Base-by-base conservation (phyloP, 2,797 vertebrate species). In the Philypnodon macrostomus region DNA sequence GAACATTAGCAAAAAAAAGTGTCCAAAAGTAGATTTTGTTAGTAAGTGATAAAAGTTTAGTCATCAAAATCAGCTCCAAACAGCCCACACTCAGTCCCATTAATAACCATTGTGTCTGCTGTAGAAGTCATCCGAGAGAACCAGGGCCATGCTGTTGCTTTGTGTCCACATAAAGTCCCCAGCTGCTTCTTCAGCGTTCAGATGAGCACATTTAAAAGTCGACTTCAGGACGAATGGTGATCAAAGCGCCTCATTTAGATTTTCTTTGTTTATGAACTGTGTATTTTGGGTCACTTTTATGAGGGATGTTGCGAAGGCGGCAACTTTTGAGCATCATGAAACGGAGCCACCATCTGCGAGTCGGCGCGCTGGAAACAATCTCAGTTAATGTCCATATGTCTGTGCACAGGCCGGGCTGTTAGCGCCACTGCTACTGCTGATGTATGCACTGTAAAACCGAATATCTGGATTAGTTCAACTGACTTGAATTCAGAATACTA, bases 331-430 rank as follows among this genome's bases (percentile, higher is more conserved):
- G 67, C 57, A 30, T 72, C 62, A 57, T 75, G 72, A 79, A 84
- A 76, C 29, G 10, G 14, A 33, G 48, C 44, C 70, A 76, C 79
- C 86, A 87, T 87, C 86, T 89, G 85, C 54, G 73, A 58, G 33
- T 30, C 45, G 58, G 67, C 12, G 50, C 31, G 64, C 76, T 70
- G 76, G 57, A 58, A 76, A 75, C 63, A 55, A 63, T 72, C 71
- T 85, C 73, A 53, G 73, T 87, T 85, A 83, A 82, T 47, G 81
- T 79, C 84, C 87, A 73, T 84, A 85, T 87, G 85, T 74, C 68
- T 47, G 72, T 67, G 51, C 56, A 69, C 60, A 60, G 51, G 21
- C 35, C 35, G 58, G 17, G 39, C 53, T 34, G 46, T 44, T 41
- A 45, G 26, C n/a, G 18, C n/a, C 16, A 16, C 26, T 18, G 27